phyloP scores from a whole-genome alignment of 2,797 vertebrate genomes.

The Vultur gryphus region DNA sequence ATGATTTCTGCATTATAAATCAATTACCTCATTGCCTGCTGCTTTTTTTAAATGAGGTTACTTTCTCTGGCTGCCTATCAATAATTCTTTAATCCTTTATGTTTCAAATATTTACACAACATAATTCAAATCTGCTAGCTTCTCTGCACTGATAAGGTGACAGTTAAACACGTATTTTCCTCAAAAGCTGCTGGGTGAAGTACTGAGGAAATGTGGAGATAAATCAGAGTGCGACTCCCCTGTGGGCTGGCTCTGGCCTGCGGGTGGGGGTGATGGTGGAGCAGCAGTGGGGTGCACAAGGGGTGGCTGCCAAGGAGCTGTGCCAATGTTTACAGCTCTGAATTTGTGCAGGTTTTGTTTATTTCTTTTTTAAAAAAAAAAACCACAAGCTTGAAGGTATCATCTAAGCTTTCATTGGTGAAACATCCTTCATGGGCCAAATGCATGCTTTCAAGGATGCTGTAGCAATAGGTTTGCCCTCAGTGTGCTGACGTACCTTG shows the following conservation, averaged over 20 bases:
- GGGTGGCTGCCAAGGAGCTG: background rate
- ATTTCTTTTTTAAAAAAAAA: background rate
- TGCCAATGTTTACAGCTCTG: background rate
- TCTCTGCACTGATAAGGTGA: background rate
- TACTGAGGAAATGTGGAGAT: background rate
- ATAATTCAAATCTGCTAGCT: background rate
- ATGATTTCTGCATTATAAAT: background rate
- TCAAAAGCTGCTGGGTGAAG: background rate
- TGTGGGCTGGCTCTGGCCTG: rapidly evolving
- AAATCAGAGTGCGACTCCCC: rapidly evolving
- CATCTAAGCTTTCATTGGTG: background rate
- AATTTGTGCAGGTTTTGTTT: background rate
- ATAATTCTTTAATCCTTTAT: background rate
- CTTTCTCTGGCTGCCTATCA: background rate
- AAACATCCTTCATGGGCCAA: background rate
- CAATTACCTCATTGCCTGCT: background rate
- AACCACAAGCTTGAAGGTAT: background rate
- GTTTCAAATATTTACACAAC: background rate
- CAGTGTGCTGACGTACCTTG: background rate
- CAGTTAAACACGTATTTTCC: background rate
- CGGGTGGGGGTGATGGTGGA: rapidly evolving
- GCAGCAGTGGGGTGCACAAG: background rate
- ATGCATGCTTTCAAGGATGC: rapidly evolving
- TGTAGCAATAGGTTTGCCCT: background rate
- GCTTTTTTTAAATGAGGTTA: background rate